These are phyloP conservation scores for Tympanoctomys barrerae DNA, from an alignment of 2,797 vertebrate species.

Conservation along the genomic window DNA sequence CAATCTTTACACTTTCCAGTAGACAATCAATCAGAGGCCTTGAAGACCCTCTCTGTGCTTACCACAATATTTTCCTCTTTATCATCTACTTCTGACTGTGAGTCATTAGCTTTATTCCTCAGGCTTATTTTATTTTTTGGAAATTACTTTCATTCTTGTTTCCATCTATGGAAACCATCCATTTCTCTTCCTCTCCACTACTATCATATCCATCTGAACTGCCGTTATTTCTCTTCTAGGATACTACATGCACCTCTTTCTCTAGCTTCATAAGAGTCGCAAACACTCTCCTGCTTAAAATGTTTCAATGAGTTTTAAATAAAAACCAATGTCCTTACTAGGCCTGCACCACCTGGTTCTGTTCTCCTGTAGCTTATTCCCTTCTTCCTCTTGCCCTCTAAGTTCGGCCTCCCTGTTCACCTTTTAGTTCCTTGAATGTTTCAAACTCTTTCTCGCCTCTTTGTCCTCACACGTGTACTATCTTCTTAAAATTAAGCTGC, in stretches of 20 bases:
- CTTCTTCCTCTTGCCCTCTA: neutral
- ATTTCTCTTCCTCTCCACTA: neutral
- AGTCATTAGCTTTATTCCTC: neutral
- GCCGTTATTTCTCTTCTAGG: neutral
- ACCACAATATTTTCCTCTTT: neutral
- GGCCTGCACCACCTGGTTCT: neutral
- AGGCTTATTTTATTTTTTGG: neutral
- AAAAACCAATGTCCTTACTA: neutral
- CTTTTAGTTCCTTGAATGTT: neutral
- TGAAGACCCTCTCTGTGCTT: neutral
- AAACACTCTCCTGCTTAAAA: neutral
- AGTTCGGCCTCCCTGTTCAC: neutral
- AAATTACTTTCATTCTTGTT: neutral
- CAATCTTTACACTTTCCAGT: neutral
- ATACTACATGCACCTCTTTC: neutral
- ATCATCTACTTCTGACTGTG: rapidly evolving
- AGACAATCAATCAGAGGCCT: neutral
- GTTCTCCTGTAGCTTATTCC: neutral
- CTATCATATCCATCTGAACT: neutral
- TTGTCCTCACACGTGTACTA: neutral
- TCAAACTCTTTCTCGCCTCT: neutral
- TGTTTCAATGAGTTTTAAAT: neutral
- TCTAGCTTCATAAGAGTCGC: neutral
- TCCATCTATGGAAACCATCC: neutral
- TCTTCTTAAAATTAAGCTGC: neutral